Evolutionary conservation across 2,113 vertebrate genomes (phyloP).

Genomic region (Anoura caudifer): DNA sequence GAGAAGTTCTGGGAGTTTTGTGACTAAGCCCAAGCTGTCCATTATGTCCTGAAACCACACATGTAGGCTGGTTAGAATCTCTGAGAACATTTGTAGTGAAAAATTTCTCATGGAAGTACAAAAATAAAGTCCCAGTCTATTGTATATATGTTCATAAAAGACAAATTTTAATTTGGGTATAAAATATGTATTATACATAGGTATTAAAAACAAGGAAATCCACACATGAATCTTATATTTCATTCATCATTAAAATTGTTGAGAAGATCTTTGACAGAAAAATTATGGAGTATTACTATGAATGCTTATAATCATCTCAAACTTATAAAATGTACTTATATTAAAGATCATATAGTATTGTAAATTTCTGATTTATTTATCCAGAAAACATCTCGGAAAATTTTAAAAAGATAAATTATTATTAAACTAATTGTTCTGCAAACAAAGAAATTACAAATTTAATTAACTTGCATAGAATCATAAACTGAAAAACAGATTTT

Average conservation of each 20-base stretch:
- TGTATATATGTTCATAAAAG: background rate
- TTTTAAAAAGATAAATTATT: background rate
- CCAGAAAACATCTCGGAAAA: background rate
- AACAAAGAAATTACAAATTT: background rate
- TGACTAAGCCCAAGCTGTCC: background rate
- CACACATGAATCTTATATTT: background rate
- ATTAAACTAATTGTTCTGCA: background rate
- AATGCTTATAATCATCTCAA: background rate
- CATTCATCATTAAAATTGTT: background rate
- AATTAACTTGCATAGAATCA: background rate
- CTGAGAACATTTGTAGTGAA: background rate
- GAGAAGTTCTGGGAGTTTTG: background rate
- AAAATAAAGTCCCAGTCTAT: background rate
- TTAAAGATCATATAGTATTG: background rate
- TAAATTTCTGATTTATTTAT: background rate
- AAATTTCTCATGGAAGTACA: background rate
- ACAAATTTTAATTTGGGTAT: background rate
- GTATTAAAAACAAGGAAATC: background rate
- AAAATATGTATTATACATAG: slow-evolving; percentile 13
- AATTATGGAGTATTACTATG: background rate
- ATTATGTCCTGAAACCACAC: background rate
- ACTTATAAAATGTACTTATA: background rate
- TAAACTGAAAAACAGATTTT: background rate
- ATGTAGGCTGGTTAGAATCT: background rate
- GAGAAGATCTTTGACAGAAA: background rate